Percentiles rank a stretch among this genome's conserved stretches.
Evolutionary conservation across 1,140 invertebrate species (phyloP).

Genomic region (Drosophila bifasciata): DNA sequence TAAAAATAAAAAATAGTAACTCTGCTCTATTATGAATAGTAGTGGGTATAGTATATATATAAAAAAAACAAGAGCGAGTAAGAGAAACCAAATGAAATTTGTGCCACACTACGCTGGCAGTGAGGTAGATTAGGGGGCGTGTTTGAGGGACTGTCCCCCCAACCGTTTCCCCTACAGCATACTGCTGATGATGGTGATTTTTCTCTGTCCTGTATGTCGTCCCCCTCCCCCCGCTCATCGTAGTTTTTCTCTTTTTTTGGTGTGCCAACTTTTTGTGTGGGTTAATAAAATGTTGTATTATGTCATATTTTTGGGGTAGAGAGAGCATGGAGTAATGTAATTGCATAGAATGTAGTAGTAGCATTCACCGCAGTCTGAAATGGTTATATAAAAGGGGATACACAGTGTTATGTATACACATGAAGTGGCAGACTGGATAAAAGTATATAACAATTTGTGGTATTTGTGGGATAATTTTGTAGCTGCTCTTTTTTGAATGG

Average conservation of each 20-base stretch:
- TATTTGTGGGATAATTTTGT: conserved; percentile 21
- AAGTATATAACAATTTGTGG: conserved; percentile 35
- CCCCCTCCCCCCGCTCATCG: too few species aligned
- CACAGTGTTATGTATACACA: conserved; percentile 1
- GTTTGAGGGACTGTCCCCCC: background rate
- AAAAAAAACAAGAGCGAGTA: conserved; percentile 44
- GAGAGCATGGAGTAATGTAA: conserved; percentile 42
- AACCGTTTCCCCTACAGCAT: conserved; percentile 11
- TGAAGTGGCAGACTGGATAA: conserved; percentile 5
- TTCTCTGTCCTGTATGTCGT: conserved; percentile 13
- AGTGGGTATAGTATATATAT: conserved; percentile 1
- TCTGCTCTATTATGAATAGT: conserved; percentile 76
- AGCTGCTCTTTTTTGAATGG: too few species aligned
- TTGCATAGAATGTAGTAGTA: conserved; percentile 47
- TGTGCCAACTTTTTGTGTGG: conserved; percentile 58
- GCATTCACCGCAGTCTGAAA: conserved; percentile 42
- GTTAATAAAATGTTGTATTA: conserved; percentile 82
- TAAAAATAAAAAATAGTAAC: conserved; percentile 64
- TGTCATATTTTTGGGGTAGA: conserved; percentile 75
- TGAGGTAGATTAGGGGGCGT: conserved; percentile 45
- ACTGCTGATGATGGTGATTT: conserved; percentile 73
- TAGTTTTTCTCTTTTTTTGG: conserved; percentile 16
- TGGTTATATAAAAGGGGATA: conserved; percentile 36
- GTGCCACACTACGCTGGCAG: conserved; percentile 52
- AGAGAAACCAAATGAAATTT: conserved; percentile 67